phyloP scores from a whole-genome alignment of 2,113 vertebrate genomes.

The Aegithalos caudatus region DNA sequence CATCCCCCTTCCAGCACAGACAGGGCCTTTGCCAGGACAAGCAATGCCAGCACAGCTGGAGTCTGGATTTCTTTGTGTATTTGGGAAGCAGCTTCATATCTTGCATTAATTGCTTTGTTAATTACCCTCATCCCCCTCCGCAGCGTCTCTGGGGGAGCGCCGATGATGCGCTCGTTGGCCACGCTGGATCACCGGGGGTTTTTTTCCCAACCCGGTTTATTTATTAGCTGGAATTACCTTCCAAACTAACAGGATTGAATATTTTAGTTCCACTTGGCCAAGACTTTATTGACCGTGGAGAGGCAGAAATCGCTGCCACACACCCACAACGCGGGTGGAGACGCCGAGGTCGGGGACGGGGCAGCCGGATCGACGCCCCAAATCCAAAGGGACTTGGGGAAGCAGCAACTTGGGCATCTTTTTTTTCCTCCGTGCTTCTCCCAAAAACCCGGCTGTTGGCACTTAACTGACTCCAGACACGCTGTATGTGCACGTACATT shows the following conservation, averaged over 20 bases:
- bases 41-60: neutral
- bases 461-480: neutral
- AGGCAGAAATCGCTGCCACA: neutral
- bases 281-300: neutral
- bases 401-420: neutral
- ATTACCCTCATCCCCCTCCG: neutral
- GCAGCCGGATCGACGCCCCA: fast-evolving
- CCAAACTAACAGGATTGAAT: neutral
- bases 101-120: slow-evolving; percentile 12
- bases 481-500: neutral
- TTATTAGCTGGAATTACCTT: neutral
- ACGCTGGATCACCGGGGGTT: fast-evolving
- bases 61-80: neutral
- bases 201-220: neutral
- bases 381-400: neutral
- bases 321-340: neutral
- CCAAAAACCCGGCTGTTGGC: neutral
- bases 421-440: neutral
- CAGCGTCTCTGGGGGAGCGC: neutral
- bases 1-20: neutral
- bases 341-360: fast-evolving
- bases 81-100: neutral
- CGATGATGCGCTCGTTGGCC: neutral
- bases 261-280: neutral
- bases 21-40: neutral